phyloP scores from a whole-genome alignment of 2,797 vertebrate species.

The Coregonus ussuriensis region DNA sequence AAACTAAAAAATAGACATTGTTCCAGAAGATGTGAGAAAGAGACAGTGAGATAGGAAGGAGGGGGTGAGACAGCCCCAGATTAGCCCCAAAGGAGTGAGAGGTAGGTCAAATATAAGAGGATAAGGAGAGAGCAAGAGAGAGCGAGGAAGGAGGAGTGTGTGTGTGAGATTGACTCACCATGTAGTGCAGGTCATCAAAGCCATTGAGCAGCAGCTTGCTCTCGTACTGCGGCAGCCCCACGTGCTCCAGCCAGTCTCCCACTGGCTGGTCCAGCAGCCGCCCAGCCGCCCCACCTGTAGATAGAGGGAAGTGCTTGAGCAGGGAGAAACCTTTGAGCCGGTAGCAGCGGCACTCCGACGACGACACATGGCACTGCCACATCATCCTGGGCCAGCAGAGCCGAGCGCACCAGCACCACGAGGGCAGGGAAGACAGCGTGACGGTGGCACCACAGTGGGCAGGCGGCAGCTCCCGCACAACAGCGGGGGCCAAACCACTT shows the following conservation, averaged over 20 bases:
- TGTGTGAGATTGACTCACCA: constrained; percentile 83
- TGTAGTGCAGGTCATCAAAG: constrained; percentile 95
- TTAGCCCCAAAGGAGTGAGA: too few relatives aligned
- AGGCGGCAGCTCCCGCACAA: constrained; percentile 64
- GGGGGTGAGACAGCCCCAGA: background rate
- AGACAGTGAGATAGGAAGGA: background rate
- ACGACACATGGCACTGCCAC: constrained; percentile 97
- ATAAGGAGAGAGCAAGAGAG: background rate
- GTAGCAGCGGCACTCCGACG: constrained; percentile 98
- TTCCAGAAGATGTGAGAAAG: background rate
- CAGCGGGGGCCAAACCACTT: constrained; percentile 57
- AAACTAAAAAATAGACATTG: background rate
- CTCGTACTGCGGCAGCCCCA: constrained; percentile 96
- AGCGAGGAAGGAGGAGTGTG: background rate
- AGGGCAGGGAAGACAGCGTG: constrained; percentile 72
- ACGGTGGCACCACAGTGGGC: constrained; percentile 37
- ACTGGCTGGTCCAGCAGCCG: constrained; percentile 91
- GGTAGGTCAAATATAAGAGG: too few relatives aligned
- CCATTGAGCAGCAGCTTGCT: constrained; percentile 96
- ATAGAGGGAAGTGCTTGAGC: constrained; percentile 92
- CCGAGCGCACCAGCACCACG: constrained; percentile 75
- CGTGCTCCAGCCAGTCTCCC: constrained; percentile 96
- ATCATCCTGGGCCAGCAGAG: constrained; percentile 87
- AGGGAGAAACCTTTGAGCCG: constrained; percentile 91
- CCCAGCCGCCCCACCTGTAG: constrained; percentile 79